Evolutionary conservation across 2,888 invertebrate genomes (phyloP).

Genomic region (Gasteruption jaculator): DNA sequence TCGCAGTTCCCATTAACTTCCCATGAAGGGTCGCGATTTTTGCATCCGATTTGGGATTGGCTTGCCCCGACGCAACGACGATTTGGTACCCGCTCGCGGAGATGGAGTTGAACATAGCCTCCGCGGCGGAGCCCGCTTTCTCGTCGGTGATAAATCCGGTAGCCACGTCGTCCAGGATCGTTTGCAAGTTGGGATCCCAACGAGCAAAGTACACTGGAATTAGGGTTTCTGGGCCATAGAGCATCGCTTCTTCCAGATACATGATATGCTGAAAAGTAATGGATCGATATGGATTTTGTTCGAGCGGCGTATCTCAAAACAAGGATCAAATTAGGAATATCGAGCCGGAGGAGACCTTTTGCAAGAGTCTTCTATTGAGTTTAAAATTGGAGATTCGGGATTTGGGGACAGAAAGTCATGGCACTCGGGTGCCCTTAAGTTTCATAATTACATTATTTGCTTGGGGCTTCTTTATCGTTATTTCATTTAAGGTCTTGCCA

Average conservation of each 20-base stretch:
- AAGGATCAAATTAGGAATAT: too few species aligned
- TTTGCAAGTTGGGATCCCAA: constrained; percentile 70
- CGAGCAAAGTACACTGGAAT: constrained; percentile 86
- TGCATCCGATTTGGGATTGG: constrained; percentile 69
- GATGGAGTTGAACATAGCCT: constrained; percentile 81
- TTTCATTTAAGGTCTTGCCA: too few species aligned
- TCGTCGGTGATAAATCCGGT: constrained; percentile 66
- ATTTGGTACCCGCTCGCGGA: constrained; percentile 94
- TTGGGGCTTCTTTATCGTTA: too few species aligned
- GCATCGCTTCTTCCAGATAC: constrained; percentile 74
- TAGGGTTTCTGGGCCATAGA: constrained; percentile 70
- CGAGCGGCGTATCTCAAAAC: too few species aligned
- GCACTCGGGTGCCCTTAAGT: too few species aligned
- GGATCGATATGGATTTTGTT: too few species aligned
- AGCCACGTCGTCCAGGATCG: constrained; percentile 72
- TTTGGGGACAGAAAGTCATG: too few species aligned
- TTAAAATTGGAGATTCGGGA: too few species aligned
- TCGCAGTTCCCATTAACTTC: constrained; percentile 71
- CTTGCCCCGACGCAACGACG: constrained; percentile 72
- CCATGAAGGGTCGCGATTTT: constrained; percentile 86
- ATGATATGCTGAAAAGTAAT: constrained; percentile 64
- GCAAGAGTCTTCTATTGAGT: too few species aligned
- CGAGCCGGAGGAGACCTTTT: too few species aligned
- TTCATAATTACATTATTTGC: too few species aligned
- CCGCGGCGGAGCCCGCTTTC: constrained; percentile 71